Conservation (phyloP, 2,797 vertebrate species). For the Sebastes reedi region DNA sequence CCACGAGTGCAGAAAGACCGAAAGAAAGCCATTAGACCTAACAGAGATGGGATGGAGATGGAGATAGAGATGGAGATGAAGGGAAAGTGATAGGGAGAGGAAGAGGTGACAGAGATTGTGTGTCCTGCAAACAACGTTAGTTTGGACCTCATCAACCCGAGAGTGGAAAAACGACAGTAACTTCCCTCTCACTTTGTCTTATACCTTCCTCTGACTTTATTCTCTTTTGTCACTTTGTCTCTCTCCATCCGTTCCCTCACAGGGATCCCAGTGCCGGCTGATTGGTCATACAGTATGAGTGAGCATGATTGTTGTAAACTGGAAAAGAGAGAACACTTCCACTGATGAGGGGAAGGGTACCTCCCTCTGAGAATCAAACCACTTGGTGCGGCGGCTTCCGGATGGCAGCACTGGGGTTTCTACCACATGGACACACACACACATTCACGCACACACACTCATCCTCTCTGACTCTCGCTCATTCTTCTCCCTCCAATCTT, state of each 20-base stretch:
- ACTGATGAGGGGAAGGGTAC: constrained; percentile 58
- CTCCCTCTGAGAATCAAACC: constrained; percentile 56
- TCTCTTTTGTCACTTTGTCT: constrained; percentile 1
- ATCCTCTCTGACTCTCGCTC: not conserved
- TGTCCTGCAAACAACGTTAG: constrained; percentile 14
- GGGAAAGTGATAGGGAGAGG: not conserved
- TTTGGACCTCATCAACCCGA: constrained; percentile 11
- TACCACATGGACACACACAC: constrained; percentile 10
- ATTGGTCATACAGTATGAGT: constrained; percentile 46
- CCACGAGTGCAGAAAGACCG: constrained; percentile 17
- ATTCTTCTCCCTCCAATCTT: constrained; percentile 38
- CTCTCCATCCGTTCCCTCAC: not conserved
- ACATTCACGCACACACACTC: not conserved
- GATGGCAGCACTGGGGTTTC: constrained; percentile 31
- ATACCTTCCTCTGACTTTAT: not conserved
- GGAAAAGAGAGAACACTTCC: constrained; percentile 54
- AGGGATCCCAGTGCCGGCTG: constrained; percentile 39
- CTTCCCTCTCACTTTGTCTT: not conserved
- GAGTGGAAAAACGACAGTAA: constrained; percentile 8
- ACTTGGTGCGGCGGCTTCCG: constrained; percentile 40
- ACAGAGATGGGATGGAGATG: constrained; percentile 6
- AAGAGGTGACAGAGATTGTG: not conserved
- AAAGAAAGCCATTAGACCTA: constrained; percentile 25
- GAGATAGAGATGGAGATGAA: constrained; percentile 1
- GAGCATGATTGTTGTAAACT: constrained; percentile 56